Base-by-base conservation (phyloP, 2,113 vertebrate genomes). In the Pangasianodon gigas region DNA sequence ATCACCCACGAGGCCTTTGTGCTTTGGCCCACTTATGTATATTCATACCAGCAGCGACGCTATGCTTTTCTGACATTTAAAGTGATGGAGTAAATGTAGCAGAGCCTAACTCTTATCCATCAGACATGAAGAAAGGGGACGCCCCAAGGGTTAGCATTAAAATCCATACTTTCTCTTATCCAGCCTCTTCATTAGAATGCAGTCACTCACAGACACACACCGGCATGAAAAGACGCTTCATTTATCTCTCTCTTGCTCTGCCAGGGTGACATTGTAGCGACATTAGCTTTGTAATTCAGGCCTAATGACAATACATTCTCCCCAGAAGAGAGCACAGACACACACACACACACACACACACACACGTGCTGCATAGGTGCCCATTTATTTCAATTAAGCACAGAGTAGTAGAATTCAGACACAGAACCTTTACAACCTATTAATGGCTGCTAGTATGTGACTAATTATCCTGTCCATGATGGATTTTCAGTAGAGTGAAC, bases 231-330 rank as follows among this genome's bases (percentile, higher is more conserved):
- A 89, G 74, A 44, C 85, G 79, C 74, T 83, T 91, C 92, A 95
- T 96, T 94, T 94, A 95, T 96, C 95, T 96, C 81, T 84, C 93
- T 89, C 92, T 91, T 87, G 75, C 94, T 91, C 92, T 85, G 74
- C 81, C 90, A 56, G 52, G 90, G 87, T 95, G 95, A 94, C 94
- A 94, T 93, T 92, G 92, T 87, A 89, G 83, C 18, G 75, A 93
- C 93, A 93, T 92, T 92, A 91, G 89, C 91, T 83, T 88, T 89
- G 89, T 93, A 90, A 95, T 92, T 95, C 90, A 89, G 83, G 41
- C 67, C 87, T 94, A 94, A 94, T 93, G 92, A 88, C 89, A 41
- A 67, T 51, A 77, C 60, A 84, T 90, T 88, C 80, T 81, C 67
- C 60, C 84, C 56, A 80, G 87, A 67, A 89, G 60, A 85, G 26